A percentile compares a stretch with the other conserved stretches of the same genome.
Evolutionary conservation across 2,113 vertebrate genomes (phyloP).

Genomic region (Oreocharis arfaki): DNA sequence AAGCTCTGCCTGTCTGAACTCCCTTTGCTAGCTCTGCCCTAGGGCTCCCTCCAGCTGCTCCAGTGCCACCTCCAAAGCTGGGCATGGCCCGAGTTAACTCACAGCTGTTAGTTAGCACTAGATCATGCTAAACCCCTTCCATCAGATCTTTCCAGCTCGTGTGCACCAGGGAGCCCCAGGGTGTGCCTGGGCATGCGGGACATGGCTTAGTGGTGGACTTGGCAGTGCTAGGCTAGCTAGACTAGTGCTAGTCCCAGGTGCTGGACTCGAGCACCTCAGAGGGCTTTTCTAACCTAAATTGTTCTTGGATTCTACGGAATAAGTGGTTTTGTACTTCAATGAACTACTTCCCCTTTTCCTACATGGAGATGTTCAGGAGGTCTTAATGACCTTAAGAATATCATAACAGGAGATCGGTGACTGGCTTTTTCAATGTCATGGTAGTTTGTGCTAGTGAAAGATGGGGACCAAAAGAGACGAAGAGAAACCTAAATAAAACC

Average conservation of each 20-base stretch:
- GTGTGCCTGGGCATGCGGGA: not conserved
- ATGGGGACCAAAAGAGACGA: not conserved
- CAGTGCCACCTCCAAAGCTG: not conserved
- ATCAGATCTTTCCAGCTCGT: accelerated
- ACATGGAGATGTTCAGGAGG: not conserved
- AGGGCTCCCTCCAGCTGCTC: not conserved
- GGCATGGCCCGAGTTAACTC: not conserved
- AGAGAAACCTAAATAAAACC: not conserved
- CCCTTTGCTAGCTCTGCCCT: not conserved
- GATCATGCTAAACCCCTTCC: not conserved
- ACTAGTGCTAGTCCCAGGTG: no score
- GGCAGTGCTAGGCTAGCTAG: not conserved
- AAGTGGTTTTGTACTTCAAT: not conserved
- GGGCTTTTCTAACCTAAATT: not conserved
- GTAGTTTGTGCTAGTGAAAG: not conserved
- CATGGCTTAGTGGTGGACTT: not conserved
- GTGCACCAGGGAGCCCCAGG: not conserved
- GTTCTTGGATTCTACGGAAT: not conserved
- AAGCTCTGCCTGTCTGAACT: not conserved
- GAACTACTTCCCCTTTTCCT: not conserved
- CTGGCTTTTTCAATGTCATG: not conserved
- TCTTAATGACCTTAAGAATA: not conserved
- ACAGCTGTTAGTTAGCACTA: not conserved
- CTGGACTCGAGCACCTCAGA: accelerated
- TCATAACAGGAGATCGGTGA: not conserved